Percentiles rank a stretch among this genome's conserved stretches.
phyloP scores from a whole-genome alignment of 1,140 invertebrate genomes.

The Drosophila erecta region DNA sequence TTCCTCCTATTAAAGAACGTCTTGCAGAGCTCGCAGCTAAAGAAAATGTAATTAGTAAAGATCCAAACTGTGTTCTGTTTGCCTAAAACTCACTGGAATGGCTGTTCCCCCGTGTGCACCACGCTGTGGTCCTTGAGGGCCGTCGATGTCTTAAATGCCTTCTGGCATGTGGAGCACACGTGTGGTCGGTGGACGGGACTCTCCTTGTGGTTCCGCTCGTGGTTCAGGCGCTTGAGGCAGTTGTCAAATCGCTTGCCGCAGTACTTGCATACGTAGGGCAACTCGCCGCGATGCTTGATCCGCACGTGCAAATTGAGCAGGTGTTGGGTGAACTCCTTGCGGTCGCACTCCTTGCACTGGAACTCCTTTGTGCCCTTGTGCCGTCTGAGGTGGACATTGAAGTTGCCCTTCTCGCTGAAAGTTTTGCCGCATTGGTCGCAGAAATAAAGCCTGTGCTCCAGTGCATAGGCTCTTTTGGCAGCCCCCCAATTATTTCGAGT shows the following conservation, averaged over 20 bases:
- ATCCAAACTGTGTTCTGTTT: background rate
- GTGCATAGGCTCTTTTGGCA: background rate
- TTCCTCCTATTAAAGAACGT: slow-evolving; percentile 48
- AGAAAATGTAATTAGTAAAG: background rate
- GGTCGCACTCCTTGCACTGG: slow-evolving; percentile 47
- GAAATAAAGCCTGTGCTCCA: slow-evolving; percentile 6
- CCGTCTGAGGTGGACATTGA: slow-evolving; percentile 46
- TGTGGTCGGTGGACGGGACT: background rate
- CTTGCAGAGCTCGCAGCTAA: slow-evolving; percentile 49
- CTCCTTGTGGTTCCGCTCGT: slow-evolving; percentile 45
- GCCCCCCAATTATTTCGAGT: background rate
- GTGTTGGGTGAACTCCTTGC: slow-evolving; percentile 50
- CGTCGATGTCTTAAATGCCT: slow-evolving; percentile 26
- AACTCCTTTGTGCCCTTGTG: slow-evolving; percentile 45
- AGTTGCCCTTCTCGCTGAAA: slow-evolving; percentile 52
- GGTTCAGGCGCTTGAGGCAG: slow-evolving; percentile 41
- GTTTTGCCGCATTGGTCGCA: slow-evolving; percentile 50
- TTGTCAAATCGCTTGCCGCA: slow-evolving; percentile 49
- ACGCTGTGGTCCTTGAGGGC: slow-evolving; percentile 35
- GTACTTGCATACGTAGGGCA: slow-evolving; percentile 53
- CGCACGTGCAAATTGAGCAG: slow-evolving; percentile 48
- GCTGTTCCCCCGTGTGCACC: slow-evolving; percentile 55
- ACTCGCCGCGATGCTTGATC: slow-evolving; percentile 43
- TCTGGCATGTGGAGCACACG: slow-evolving; percentile 36
- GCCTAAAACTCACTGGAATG: slow-evolving; percentile 43